These are phyloP conservation scores for Zoanthus sansibaricus DNA, from an alignment of 92 coral and sea anemone genomes.

Conservation along the genomic window DNA sequence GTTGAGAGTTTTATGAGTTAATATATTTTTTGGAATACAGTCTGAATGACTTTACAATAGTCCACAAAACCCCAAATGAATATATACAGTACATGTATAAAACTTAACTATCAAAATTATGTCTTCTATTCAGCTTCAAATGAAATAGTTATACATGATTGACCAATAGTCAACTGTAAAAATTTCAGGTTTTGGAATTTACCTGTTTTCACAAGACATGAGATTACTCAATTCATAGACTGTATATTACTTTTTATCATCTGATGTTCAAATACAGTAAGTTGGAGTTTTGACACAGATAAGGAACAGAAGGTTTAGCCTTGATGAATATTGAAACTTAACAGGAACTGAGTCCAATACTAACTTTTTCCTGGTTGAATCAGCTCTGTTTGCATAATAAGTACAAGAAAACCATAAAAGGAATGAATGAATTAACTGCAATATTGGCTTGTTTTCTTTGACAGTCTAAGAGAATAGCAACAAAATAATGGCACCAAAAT, in stretches of 20 bases:
- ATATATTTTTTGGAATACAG: too few relatives aligned
- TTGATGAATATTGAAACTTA: neutral
- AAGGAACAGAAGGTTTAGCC: neutral
- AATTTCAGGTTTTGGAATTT: neutral
- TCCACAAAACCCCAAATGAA: too few relatives aligned
- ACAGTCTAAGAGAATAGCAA: neutral
- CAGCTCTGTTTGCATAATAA: neutral
- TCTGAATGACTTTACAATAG: too few relatives aligned
- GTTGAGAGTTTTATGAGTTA: too few relatives aligned
- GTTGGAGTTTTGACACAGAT: neutral
- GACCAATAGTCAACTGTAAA: neutral
- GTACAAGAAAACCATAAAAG: conserved; percentile 3
- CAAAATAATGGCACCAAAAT: neutral
- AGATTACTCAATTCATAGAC: too few relatives aligned
- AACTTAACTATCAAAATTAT: too few relatives aligned
- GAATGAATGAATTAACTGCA: neutral
- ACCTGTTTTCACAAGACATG: neutral
- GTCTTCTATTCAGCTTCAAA: too few relatives aligned
- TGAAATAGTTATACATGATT: too few relatives aligned
- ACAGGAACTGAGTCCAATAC: conserved; percentile 12
- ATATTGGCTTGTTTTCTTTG: neutral
- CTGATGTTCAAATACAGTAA: neutral
- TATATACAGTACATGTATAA: too few relatives aligned
- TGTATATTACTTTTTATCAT: too few relatives aligned
- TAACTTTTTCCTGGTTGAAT: conserved; percentile 2